These are phyloP conservation scores for Donacobius atricapilla DNA, from an alignment of 2,113 vertebrate genomes.

Conservation along the genomic window DNA sequence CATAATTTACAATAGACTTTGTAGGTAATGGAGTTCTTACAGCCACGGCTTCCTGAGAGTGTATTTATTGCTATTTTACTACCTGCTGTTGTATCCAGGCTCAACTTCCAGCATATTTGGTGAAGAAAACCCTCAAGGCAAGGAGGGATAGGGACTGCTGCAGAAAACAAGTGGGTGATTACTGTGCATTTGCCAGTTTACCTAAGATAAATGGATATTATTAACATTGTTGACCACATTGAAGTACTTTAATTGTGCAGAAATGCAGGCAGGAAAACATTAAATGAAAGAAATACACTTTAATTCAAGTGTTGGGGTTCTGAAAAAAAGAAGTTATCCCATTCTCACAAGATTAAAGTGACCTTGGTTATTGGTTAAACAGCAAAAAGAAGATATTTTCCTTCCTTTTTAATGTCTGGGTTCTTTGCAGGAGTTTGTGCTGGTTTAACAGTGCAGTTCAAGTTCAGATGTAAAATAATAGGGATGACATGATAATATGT, in stretches of 20 bases:
- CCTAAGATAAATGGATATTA: background rate
- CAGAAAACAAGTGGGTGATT: background rate
- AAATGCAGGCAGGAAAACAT: conserved; percentile 15
- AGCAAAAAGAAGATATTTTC: background rate
- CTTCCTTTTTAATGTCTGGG: background rate
- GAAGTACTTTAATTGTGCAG: conserved; percentile 28
- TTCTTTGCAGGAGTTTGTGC: background rate
- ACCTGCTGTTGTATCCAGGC: conserved; percentile 1
- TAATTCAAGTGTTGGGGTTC: background rate
- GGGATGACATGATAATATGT: background rate
- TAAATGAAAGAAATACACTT: background rate
- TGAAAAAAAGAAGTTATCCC: background rate
- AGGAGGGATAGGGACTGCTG: background rate
- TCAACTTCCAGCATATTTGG: conserved; percentile 1
- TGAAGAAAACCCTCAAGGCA: background rate
- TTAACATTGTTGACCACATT: background rate
- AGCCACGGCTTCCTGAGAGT: conserved; percentile 54
- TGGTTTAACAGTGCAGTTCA: background rate
- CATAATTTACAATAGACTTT: conserved; percentile 63
- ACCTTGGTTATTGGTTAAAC: background rate
- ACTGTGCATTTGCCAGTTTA: background rate
- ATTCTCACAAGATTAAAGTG: background rate
- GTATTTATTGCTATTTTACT: conserved; percentile 61
- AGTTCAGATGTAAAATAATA: background rate
- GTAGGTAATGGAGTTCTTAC: conserved; percentile 41